A percentile compares a stretch with the other conserved stretches of the same genome.
These are phyloP conservation scores for Oreochromis tanganicae DNA, from an alignment of 2,113 vertebrate species.

Conservation along the genomic window DNA sequence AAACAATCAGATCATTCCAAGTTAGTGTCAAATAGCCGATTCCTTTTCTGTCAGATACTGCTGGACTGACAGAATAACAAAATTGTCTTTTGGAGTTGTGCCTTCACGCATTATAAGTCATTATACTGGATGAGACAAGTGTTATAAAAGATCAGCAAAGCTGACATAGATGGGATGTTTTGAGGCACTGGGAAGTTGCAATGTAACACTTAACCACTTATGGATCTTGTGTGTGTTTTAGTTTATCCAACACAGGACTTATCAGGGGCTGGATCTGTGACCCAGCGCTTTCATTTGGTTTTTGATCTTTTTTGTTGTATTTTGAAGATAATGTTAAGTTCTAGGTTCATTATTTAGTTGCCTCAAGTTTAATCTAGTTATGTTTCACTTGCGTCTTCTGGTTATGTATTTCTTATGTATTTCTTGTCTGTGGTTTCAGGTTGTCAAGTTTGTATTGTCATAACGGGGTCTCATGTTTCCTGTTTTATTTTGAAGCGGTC, in stretches of 20 bases:
- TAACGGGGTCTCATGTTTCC: accelerated
- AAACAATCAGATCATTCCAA: neutral
- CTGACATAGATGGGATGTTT: neutral
- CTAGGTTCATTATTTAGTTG: neutral
- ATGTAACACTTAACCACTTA: neutral
- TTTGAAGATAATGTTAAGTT: neutral
- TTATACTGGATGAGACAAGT: neutral
- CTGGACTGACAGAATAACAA: neutral
- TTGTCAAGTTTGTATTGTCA: neutral
- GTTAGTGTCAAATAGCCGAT: neutral
- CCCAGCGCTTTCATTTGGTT: accelerated
- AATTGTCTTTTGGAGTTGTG: neutral
- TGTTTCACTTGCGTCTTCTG: neutral
- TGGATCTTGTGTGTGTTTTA: neutral
- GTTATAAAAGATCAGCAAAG: neutral
- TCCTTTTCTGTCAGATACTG: neutral
- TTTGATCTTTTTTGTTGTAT: neutral
- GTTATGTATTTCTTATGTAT: neutral
- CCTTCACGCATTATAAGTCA: neutral
- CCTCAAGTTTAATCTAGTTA: neutral
- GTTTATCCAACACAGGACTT: neutral
- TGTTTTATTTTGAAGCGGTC: neutral
- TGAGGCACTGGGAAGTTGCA: neutral
- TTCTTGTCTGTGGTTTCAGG: neutral
- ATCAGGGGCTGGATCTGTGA: neutral